Base-by-base conservation (phyloP, 2,888 invertebrate genomes). In the Synanthedon tipuliformis region DNA sequence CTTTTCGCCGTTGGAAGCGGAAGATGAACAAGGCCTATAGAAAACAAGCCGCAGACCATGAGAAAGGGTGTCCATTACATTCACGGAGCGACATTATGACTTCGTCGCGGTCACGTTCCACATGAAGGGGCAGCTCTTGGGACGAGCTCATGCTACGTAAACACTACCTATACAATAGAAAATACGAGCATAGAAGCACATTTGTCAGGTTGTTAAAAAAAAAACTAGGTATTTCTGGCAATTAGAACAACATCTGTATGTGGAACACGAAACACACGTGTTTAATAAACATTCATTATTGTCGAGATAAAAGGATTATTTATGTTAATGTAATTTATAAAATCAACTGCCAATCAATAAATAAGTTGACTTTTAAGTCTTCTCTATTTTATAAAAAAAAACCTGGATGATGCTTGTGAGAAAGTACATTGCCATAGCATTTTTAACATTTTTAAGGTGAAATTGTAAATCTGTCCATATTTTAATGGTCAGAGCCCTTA, bases 131-230 rank as follows among this genome's bases (percentile, higher is more conserved):
- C 72, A 66, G 63, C 69, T 66, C 68, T 71, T 65, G 66, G 71
- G 75, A 74, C 73, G 75, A 74, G 76, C 73, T 74, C 77, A 84
- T 77, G 85, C 74, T 81, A 61, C 56, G 53, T 81, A 77, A 74
- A 57, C 81, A 80, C 71, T 61, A 61, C 68, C 34, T 34, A 34
- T 5, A 82, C 81, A 81, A 82, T 77, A 68, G 65, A 54, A 55
- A 59, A 56, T 52, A 57, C 62, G 59, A 61, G 52, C 57, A 61
- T 63, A 62, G 62, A 63, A 57, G 59, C 62, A 64, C 59, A 18
- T 49, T 18, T 15, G 5, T 13, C 13, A 12, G 16, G 4, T 15
- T 7, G 13, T 11, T 49, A 7, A 18, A 49, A 11, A 49, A 11
- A 15, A 49, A 15, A 16, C 11, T 16, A 16, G 16, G 13, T 23